phyloP scores from a whole-genome alignment of 2,888 invertebrate genomes.

The Quadroppia sp. region DNA sequence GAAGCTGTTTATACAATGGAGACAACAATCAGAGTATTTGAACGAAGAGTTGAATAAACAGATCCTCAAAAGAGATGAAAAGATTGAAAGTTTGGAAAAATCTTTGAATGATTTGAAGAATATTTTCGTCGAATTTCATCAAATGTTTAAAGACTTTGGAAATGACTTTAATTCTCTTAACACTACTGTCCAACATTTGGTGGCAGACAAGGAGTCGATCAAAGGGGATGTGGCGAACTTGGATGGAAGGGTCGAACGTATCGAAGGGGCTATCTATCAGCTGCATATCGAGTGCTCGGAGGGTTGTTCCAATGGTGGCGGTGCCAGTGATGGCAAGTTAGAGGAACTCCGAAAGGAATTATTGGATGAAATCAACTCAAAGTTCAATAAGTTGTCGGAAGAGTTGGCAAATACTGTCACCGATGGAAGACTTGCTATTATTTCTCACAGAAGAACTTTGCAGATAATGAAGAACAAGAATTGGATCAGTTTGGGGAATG shows the following conservation, averaged over 20 bases:
- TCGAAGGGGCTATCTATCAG: background rate
- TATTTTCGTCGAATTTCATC: background rate
- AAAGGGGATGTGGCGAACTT: background rate
- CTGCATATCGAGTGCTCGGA: background rate
- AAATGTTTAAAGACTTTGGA: background rate
- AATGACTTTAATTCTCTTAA: background rate
- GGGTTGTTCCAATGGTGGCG: background rate
- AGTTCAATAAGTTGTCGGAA: background rate
- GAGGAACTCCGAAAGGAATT: background rate
- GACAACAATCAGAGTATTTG: background rate
- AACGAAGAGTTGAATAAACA: background rate
- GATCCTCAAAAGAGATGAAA: background rate
- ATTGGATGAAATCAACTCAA: background rate
- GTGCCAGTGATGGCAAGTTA: background rate
- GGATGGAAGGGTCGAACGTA: background rate
- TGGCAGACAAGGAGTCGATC: background rate
- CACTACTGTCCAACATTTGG: background rate
- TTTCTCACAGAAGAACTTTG: background rate
- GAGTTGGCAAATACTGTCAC: background rate
- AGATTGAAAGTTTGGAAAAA: background rate
- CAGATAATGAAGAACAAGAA: background rate
- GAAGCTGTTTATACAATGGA: background rate
- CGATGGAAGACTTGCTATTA: background rate
- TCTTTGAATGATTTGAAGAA: background rate
- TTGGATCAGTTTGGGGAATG: background rate